A percentile compares a stretch with the other conserved stretches of the same genome.
Evolutionary conservation across 1,140 invertebrate species (phyloP).

Genomic region (Himalopsyche phryganea): DNA sequence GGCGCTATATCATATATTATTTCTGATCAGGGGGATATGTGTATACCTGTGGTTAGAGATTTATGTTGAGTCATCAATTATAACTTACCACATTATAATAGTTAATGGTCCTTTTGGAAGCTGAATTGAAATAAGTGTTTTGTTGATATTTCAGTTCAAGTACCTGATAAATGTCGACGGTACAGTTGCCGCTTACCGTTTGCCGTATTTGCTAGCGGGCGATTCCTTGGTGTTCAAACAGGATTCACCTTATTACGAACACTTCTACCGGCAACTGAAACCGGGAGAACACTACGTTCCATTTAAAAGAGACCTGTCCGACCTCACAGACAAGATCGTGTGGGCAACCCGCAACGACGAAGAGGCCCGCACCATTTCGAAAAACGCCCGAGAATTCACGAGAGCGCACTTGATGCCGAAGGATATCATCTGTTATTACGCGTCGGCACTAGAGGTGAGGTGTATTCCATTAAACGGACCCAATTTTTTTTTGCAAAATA

Average conservation of each 20-base stretch:
- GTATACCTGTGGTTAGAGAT: too few relatives aligned
- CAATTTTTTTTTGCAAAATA: not conserved
- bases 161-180: constrained; percentile 95
- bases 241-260: constrained; percentile 89
- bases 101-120: too few relatives aligned
- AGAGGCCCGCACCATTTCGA: constrained; percentile 66
- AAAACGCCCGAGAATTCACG: constrained; percentile 70
- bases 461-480: too few relatives aligned
- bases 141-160: constrained; percentile 74
- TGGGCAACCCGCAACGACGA: constrained; percentile 81
- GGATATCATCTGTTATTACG: constrained; percentile 89
- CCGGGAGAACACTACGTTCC: constrained; percentile 83
- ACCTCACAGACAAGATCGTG: constrained; percentile 74
- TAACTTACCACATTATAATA: too few relatives aligned
- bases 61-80: too few relatives aligned
- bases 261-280: constrained; percentile 80
- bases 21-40: too few relatives aligned
- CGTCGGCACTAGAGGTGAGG: constrained; percentile 68
- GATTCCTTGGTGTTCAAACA: constrained; percentile 88
- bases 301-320: constrained; percentile 73
- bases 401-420: constrained; percentile 77
- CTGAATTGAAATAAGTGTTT: constrained; percentile 32
- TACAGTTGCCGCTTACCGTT: constrained; percentile 91
- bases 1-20: too few relatives aligned
- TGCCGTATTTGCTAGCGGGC: constrained; percentile 87